These are phyloP conservation scores for Masnerella sp. DNA, from an alignment of 2,888 invertebrate genomes.

Conservation along the genomic window DNA sequence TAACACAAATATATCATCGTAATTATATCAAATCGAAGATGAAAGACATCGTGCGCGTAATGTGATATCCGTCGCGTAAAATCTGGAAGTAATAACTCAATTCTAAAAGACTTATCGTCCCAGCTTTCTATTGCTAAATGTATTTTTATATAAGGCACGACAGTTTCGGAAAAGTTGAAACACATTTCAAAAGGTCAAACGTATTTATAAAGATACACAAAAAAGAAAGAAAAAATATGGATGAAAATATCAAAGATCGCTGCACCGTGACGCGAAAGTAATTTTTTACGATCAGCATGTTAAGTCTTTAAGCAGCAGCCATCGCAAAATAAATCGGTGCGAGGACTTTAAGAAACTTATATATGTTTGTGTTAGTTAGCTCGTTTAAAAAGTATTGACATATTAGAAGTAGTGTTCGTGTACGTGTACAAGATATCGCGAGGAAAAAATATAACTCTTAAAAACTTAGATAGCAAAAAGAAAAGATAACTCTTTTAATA, in stretches of 20 bases:
- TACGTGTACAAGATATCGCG: conserved; percentile 3
- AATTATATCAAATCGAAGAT: conserved; percentile 33
- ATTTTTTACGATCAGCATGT: conserved; percentile 44
- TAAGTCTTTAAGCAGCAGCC: conserved; percentile 38
- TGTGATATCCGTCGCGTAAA: conserved; percentile 20
- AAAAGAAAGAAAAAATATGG: conserved; percentile 7
- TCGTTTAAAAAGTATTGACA: conserved; percentile 43
- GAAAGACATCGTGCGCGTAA: conserved; percentile 10
- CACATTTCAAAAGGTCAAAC: not conserved
- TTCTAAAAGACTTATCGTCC: conserved; percentile 13
- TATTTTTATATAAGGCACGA: not conserved
- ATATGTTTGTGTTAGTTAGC: conserved; percentile 28
- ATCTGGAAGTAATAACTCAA: conserved; percentile 31
- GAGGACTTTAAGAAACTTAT: conserved; percentile 20
- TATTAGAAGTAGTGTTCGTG: conserved; percentile 17
- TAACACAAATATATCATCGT: conserved; percentile 35
- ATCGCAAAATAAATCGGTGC: conserved; percentile 28
- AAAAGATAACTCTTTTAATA: conserved; percentile 30
- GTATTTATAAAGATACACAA: not conserved
- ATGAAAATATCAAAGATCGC: conserved; percentile 12
- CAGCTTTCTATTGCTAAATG: conserved; percentile 8
- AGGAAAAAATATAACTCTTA: conserved; percentile 34
- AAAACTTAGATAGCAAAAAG: conserved; percentile 32
- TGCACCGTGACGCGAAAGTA: conserved; percentile 13
- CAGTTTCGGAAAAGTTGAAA: not conserved